These are phyloP conservation scores for Streptopelia turtur DNA, from an alignment of 2,797 vertebrate genomes.

Conservation along the genomic window DNA sequence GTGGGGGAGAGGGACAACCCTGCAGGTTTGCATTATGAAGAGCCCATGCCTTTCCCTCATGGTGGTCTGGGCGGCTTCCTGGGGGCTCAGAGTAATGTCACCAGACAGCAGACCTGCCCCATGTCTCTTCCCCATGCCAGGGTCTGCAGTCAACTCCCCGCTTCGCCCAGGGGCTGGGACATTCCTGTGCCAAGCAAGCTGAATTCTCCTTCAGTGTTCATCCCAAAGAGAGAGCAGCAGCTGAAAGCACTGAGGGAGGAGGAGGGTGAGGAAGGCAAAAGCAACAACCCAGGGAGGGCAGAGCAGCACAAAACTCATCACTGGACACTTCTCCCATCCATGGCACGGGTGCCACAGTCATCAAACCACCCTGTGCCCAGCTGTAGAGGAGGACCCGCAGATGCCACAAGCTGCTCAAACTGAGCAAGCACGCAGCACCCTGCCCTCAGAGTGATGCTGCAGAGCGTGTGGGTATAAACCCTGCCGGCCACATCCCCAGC, in stretches of 20 bases:
- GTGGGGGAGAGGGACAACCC: neutral
- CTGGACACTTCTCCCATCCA: neutral
- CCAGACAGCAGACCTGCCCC: neutral
- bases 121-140: neutral
- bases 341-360: fast-evolving
- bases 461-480: neutral
- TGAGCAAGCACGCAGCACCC: neutral
- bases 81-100: neutral
- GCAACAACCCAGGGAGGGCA: neutral
- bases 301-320: neutral
- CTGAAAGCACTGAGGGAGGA: neutral
- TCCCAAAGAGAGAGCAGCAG: neutral
- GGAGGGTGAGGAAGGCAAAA: neutral
- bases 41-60: fast-evolving
- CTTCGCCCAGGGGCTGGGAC: neutral
- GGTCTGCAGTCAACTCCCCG: neutral
- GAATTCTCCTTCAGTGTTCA: conserved; percentile 27
- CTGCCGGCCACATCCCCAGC: fast-evolving
- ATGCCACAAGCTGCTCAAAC: neutral
- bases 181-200: neutral
- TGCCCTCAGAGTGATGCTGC: fast-evolving
- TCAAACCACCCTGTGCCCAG: neutral
- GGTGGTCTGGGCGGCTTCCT: neutral
- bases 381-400: neutral
- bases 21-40: conserved; percentile 30